phyloP scores from a whole-genome alignment of 2,888 invertebrate genomes.

The Chymomyza fuscimana region DNA sequence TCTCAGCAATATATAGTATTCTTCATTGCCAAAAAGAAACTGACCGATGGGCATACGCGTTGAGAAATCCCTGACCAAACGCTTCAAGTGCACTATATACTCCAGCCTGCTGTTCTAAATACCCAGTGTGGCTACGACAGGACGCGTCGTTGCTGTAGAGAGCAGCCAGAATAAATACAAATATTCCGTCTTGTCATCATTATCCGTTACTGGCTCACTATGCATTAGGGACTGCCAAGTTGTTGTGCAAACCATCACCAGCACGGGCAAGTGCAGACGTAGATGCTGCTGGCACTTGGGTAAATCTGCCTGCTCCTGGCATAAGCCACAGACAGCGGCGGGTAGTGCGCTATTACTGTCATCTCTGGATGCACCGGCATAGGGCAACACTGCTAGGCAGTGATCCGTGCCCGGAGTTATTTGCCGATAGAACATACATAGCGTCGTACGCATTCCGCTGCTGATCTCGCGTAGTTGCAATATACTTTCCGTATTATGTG shows the following conservation, averaged over 20 bases:
- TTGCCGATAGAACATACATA: background rate
- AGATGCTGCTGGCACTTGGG: background rate
- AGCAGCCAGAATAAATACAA: conserved; percentile 30
- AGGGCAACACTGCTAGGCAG: conserved; percentile 37
- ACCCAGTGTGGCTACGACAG: conserved; percentile 4
- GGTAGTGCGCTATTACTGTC: background rate
- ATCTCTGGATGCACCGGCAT: conserved; percentile 3
- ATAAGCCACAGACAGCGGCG: no score
- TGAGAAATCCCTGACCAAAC: conserved; percentile 21
- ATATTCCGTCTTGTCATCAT: background rate
- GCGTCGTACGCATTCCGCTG: background rate
- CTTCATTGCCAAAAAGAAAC: conserved; percentile 21
- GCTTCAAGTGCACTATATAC: no score
- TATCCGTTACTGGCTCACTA: background rate
- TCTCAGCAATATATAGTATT: conserved; percentile 5
- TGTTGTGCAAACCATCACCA: conserved; percentile 28
- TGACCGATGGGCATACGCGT: conserved; percentile 3
- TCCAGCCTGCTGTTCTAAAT: background rate
- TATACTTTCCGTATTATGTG: background rate
- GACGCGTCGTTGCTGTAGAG: conserved; percentile 17
- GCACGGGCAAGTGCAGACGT: conserved; percentile 2
- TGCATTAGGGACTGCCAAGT: conserved; percentile 19
- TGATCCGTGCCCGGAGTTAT: conserved; percentile 7
- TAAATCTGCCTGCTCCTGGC: conserved; percentile 15
- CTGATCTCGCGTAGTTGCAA: background rate